phyloP scores from a whole-genome alignment of 64 coral and sea anemone genomes.

The Trachythela sp. region DNA sequence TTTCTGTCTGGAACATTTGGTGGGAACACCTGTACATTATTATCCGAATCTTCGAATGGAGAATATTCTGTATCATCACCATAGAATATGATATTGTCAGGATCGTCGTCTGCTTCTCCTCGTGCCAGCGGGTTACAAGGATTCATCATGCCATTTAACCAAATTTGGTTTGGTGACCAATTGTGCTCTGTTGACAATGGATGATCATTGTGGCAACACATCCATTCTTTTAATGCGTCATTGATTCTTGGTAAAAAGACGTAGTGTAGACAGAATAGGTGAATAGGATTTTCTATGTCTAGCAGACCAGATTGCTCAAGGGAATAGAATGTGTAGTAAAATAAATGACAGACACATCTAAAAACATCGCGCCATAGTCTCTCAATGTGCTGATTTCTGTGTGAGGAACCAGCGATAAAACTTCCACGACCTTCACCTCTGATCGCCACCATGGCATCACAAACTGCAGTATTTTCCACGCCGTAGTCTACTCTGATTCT shows the following conservation, averaged over 20 bases:
- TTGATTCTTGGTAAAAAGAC: not conserved
- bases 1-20: not conserved
- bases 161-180: not conserved
- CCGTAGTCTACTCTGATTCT: not conserved
- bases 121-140: not conserved
- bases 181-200: not conserved
- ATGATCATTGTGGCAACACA: not conserved
- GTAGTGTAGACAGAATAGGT: not conserved
- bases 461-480: not conserved
- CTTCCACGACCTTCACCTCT: not conserved
- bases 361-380: not conserved
- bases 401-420: not conserved
- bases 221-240: not conserved
- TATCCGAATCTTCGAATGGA: not conserved
- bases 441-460: not conserved
- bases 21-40: not conserved
- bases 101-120: not conserved
- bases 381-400: not conserved
- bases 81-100: not conserved
- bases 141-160: not conserved
- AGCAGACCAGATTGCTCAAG: not conserved
- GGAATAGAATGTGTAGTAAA: not conserved
- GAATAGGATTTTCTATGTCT: not conserved
- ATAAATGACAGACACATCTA: not conserved
- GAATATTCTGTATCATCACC: conserved; percentile 5